Conservation (phyloP, 2,113 vertebrate species). For the Theristicus caerulescens region DNA sequence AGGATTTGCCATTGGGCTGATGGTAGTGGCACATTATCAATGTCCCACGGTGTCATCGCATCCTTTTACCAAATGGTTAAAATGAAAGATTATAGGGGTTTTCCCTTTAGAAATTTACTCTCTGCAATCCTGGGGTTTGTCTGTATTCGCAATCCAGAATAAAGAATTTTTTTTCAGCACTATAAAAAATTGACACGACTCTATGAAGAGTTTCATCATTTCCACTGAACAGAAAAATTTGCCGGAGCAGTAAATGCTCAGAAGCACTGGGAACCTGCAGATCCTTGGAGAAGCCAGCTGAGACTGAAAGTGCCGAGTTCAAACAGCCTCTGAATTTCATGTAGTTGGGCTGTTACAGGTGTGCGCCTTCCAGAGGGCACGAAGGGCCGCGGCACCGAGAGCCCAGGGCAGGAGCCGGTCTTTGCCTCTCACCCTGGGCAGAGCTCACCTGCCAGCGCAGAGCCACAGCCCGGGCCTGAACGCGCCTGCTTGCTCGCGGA, state of each 20-base stretch:
- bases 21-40: accelerated
- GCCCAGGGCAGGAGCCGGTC: background rate
- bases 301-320: background rate
- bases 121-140: background rate
- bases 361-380: background rate
- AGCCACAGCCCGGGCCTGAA: accelerated
- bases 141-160: background rate
- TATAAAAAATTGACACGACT: background rate
- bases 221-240: background rate
- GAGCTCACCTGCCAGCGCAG: background rate
- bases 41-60: background rate
- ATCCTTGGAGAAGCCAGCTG: background rate
- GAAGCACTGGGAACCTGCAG: background rate
- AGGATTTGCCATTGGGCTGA: background rate
- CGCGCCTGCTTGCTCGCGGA: accelerated
- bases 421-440: background rate
- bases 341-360: background rate
- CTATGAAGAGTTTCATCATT: background rate
- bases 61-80: accelerated
- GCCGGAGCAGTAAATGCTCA: background rate
- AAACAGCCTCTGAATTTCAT: too few species aligned
- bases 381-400: background rate
- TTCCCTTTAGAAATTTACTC: background rate
- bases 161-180: background rate
- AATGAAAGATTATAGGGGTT: background rate